These are phyloP conservation scores for Heliocidaris erythrogramma DNA, from an alignment of 35 echinoderm and acorn worm genomes.

Conservation along the genomic window DNA sequence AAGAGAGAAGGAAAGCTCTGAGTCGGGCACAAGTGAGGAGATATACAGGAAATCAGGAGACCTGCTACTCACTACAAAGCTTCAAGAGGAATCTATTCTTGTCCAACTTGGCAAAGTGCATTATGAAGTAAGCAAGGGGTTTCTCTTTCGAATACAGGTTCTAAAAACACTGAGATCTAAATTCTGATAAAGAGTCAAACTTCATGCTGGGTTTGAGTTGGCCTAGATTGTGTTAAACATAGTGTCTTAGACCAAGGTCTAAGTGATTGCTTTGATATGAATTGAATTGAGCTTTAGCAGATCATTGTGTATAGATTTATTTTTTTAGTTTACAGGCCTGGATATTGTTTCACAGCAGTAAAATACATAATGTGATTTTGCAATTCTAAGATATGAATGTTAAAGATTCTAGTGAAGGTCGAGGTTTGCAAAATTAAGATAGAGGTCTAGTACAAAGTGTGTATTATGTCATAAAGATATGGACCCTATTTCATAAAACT, in stretches of 20 bases:
- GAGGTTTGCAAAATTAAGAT: too few relatives aligned
- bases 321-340: too few relatives aligned
- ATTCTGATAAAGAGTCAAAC: not conserved
- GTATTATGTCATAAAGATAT: too few relatives aligned
- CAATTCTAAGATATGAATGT: too few relatives aligned
- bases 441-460: too few relatives aligned
- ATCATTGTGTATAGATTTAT: too few relatives aligned
- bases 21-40: not conserved
- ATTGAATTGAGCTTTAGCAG: too few relatives aligned
- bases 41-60: not conserved
- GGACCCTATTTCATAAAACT: too few relatives aligned
- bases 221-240: not conserved
- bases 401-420: too few relatives aligned
- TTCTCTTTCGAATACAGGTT: not conserved
- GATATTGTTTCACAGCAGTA: too few relatives aligned
- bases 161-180: not conserved
- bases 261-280: not conserved
- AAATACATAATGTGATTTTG: too few relatives aligned
- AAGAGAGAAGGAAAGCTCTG: not conserved
- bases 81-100: not conserved
- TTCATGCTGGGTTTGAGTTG: not conserved
- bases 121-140: constrained; percentile 26
- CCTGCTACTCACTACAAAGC: not conserved
- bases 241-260: not conserved
- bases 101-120: constrained; percentile 9